Conservation (phyloP, 1,140 invertebrate genomes). For the Neotoxoptera formosana region DNA sequence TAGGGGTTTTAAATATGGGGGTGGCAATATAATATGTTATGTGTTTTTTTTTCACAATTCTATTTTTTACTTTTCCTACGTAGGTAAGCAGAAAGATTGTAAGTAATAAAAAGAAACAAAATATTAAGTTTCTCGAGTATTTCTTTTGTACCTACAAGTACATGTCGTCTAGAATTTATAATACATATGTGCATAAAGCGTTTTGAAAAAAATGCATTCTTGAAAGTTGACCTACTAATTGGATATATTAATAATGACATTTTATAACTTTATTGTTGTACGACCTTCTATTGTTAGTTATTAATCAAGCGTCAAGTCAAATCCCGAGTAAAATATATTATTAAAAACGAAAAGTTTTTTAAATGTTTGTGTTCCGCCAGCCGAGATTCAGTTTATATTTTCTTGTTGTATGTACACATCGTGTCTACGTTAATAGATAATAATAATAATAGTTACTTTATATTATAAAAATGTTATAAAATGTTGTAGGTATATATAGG, state of each 20-base stretch:
- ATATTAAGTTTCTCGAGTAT: neutral
- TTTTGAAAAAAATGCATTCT: neutral
- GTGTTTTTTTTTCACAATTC: neutral
- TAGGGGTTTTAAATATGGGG: neutral
- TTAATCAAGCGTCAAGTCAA: neutral
- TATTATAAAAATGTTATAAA: neutral
- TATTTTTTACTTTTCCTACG: neutral
- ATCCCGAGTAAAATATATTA: neutral
- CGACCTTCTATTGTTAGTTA: neutral
- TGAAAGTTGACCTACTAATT: neutral
- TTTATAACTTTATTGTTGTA: neutral
- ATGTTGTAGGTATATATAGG: neutral
- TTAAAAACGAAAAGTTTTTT: neutral
- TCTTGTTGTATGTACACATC: neutral
- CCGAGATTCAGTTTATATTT: neutral
- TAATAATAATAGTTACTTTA: neutral
- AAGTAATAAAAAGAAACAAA: neutral
- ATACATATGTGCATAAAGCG: neutral
- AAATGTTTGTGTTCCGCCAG: neutral
- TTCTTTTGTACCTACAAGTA: neutral
- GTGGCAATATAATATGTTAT: neutral
- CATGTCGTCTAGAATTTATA: neutral
- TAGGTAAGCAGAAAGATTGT: neutral
- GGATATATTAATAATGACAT: neutral
- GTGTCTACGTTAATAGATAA: neutral